Evolutionary conservation across 2,113 vertebrate species (phyloP), one percentile per base, ranked within the genome.

Genomic region (Euleptes europaea): DNA sequence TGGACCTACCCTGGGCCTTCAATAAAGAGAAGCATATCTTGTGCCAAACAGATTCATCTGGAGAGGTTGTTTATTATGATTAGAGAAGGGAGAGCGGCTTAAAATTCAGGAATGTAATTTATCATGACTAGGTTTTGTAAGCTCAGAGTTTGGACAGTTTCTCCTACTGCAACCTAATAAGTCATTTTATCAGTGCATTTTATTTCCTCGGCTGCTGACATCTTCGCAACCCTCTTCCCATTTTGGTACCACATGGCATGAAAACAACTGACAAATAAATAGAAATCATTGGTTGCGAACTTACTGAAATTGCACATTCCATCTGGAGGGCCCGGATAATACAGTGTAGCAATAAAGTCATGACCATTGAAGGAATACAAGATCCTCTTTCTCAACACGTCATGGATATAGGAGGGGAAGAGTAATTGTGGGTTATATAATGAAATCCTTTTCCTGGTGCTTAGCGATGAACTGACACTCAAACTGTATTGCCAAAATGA

Each of bases 211-310:
- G 57, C 38, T 85, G 66, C 74, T 21, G 14, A 51, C 80, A 86
- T 31, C 72, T 87, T 4, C 0, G 51, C 19, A 84, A 63, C 77
- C 28, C 73, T 85, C 65, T 80, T 83, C 80, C 13, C 15, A n/a
- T 44, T 78, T 88, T 77, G 60, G 54, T 54, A 88, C 63, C 86
- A 82, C 67, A 49, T 40, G 67, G 35, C 80, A 90, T 75, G 78
- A 90, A 89, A 92, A 91, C 67, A 92, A 76, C 70, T 78, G 91
- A 87, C 80, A 94, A 93, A 93, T 90, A 92, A 90, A 88, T 76
- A 92, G 82, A 88, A 92, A 90, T 90, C 84, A 86, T 83, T 92
- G 81, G 40, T 79, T 90, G 71, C 85, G 80, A 87, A 92, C 54
- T 67, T 76, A 88, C 70, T 84, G 82, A 90, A 92, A 93, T 87